Conservation (phyloP, 2,797 vertebrate species). For the Picus viridis region DNA sequence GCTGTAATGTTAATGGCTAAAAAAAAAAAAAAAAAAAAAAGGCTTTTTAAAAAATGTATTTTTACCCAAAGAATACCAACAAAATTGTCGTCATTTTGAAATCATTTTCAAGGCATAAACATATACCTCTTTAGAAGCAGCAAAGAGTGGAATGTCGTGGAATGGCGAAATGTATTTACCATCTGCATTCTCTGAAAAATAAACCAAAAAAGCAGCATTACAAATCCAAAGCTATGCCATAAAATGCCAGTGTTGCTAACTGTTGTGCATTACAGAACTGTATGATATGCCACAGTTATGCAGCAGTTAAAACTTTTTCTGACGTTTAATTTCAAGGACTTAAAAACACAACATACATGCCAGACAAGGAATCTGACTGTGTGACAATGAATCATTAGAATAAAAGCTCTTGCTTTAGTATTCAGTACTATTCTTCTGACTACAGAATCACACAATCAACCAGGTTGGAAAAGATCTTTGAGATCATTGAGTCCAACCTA, state of each 20-base stretch:
- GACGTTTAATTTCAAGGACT: not conserved
- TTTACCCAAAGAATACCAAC: not conserved
- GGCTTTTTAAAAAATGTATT: not conserved
- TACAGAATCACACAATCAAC: not conserved
- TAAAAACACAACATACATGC: not conserved
- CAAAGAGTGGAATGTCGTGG: slow-evolving; percentile 93
- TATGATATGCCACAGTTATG: not conserved
- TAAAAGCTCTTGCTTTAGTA: not conserved
- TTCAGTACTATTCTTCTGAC: not conserved
- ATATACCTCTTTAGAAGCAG: slow-evolving; percentile 78
- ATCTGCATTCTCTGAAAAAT: slow-evolving; percentile 84
- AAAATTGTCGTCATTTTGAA: not conserved
- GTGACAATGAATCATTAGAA: not conserved
- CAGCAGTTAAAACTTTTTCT: not conserved
- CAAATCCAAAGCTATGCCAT: not conserved
- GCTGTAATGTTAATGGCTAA: not conserved
- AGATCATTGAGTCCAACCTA: no score
- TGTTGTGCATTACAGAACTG: not conserved
- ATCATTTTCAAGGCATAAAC: not conserved
- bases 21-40: not conserved
- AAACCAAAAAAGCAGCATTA: not conserved
- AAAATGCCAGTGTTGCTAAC: not conserved
- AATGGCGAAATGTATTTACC: slow-evolving; percentile 97
- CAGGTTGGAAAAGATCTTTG: no score
- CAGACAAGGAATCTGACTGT: not conserved